Percentiles rank a stretch among this genome's conserved stretches.
phyloP scores from a whole-genome alignment of 2,797 vertebrate genomes.

The Neopelma chrysocephalum region DNA sequence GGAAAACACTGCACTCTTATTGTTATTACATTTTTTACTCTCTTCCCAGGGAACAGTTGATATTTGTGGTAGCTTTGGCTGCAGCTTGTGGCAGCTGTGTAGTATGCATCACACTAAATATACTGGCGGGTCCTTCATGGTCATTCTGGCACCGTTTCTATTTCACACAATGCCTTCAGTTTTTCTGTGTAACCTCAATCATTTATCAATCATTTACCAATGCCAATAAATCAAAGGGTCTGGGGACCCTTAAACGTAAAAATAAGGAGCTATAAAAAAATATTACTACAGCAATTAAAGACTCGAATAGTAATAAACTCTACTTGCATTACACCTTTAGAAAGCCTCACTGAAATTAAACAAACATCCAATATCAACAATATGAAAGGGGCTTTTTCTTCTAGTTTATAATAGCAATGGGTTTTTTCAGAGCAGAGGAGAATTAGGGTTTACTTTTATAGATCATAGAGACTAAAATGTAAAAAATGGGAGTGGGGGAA shows the following conservation, averaged over 20 bases:
- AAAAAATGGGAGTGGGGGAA: background rate
- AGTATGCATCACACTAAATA: slow-evolving; percentile 56
- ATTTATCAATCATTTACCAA: slow-evolving; percentile 71
- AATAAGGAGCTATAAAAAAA: slow-evolving; percentile 77
- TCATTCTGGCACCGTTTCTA: slow-evolving; percentile 51
- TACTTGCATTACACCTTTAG: slow-evolving; percentile 63
- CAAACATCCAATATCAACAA: slow-evolving; percentile 63
- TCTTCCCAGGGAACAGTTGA: slow-evolving; percentile 52
- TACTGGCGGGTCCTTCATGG: slow-evolving; percentile 36
- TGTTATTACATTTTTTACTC: background rate
- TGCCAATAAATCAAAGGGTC: slow-evolving; percentile 72
- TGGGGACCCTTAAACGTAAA: slow-evolving; percentile 73
- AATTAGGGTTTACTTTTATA: slow-evolving; percentile 33
- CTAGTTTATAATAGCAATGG: slow-evolving; percentile 57
- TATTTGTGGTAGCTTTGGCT: slow-evolving; percentile 56
- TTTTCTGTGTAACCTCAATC: slow-evolving; percentile 67
- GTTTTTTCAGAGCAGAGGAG: slow-evolving; percentile 31
- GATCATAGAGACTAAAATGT: background rate
- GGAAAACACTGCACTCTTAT: background rate
- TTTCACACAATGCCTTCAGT: slow-evolving; percentile 70
- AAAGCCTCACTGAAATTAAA: slow-evolving; percentile 66
- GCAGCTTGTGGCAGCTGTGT: slow-evolving; percentile 26
- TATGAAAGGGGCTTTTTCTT: slow-evolving; percentile 70
- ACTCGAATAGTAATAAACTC: slow-evolving; percentile 70
- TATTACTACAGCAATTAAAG: slow-evolving; percentile 79